phyloP scores from a whole-genome alignment of 2,888 invertebrate genomes.

The Acanthococcus lagerstroemiae region DNA sequence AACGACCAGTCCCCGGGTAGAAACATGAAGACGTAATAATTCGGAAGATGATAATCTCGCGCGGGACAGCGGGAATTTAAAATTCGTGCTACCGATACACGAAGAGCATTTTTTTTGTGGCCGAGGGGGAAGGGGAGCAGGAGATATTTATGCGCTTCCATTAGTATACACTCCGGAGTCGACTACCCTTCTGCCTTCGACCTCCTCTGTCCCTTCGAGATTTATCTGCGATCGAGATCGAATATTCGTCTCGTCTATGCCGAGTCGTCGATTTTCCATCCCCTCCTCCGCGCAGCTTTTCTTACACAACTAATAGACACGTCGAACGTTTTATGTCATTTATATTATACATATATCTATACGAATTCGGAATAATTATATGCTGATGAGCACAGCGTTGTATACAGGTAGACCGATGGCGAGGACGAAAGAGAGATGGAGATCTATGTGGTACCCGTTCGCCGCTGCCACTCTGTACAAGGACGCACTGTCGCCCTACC shows the following conservation, averaged over 20 bases:
- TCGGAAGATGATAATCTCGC: background rate
- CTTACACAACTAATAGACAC: conserved; percentile 4
- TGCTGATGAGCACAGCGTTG: conserved; percentile 5
- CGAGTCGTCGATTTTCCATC: background rate
- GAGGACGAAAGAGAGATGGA: background rate
- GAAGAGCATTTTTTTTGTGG: too few relatives aligned
- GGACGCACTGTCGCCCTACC: conserved; percentile 15
- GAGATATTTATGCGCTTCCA: background rate
- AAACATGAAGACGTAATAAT: too few relatives aligned
- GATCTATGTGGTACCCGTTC: background rate
- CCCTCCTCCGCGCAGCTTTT: too few relatives aligned
- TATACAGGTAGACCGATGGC: background rate
- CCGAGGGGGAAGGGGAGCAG: too few relatives aligned
- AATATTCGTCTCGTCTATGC: background rate
- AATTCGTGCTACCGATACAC: too few relatives aligned
- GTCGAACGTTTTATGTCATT: conserved; percentile 22
- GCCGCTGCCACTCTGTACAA: background rate
- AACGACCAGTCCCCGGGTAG: too few relatives aligned
- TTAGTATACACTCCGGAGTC: background rate
- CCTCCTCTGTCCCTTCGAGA: too few relatives aligned
- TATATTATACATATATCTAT: background rate
- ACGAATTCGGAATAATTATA: conserved; percentile 26
- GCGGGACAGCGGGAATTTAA: too few relatives aligned
- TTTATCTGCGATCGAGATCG: background rate
- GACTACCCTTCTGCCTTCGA: background rate